phyloP scores from a whole-genome alignment of 2,797 vertebrate genomes.

The Acanthurus leucopareius region DNA sequence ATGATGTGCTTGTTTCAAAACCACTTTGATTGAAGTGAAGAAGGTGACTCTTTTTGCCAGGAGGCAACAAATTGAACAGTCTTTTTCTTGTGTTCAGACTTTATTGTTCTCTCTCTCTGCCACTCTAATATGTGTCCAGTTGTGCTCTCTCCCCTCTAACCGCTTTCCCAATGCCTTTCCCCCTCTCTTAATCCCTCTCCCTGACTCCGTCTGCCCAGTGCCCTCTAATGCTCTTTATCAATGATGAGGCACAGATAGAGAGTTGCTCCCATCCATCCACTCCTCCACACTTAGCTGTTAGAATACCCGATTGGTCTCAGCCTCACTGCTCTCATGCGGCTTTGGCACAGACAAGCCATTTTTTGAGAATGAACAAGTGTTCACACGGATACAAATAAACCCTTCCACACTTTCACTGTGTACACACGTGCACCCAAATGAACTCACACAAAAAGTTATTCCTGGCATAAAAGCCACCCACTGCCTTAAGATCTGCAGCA shows the following conservation, averaged over 20 bases:
- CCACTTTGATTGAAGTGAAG: not conserved
- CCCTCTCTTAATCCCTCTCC: conserved; percentile 5
- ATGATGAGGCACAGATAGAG: conserved; percentile 21
- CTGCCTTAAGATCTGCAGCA: conserved; percentile 14
- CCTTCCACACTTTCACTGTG: conserved; percentile 8
- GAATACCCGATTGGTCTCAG: conserved; percentile 26
- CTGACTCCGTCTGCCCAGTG: conserved; percentile 21
- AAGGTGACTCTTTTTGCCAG: conserved; percentile 5
- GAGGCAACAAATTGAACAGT: not conserved
- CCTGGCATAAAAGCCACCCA: conserved; percentile 6
- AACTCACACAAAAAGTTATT: conserved; percentile 25
- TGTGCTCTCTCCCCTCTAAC: not conserved
- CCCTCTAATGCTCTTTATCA: conserved; percentile 43
- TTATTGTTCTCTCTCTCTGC: not conserved
- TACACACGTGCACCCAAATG: not conserved
- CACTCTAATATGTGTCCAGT: conserved; percentile 2
- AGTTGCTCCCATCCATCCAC: conserved; percentile 19
- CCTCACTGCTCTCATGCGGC: conserved; percentile 11
- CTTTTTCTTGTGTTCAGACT: conserved; percentile 12
- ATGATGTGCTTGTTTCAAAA: not conserved
- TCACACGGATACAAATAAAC: conserved; percentile 18
- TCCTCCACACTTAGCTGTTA: conserved; percentile 21
- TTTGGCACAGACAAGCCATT: conserved; percentile 14
- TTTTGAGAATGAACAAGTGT: not conserved
- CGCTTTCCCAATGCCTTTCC: conserved; percentile 12